Evolutionary conservation across 2,888 invertebrate genomes (phyloP).

Genomic region (Acrocera orbiculus): DNA sequence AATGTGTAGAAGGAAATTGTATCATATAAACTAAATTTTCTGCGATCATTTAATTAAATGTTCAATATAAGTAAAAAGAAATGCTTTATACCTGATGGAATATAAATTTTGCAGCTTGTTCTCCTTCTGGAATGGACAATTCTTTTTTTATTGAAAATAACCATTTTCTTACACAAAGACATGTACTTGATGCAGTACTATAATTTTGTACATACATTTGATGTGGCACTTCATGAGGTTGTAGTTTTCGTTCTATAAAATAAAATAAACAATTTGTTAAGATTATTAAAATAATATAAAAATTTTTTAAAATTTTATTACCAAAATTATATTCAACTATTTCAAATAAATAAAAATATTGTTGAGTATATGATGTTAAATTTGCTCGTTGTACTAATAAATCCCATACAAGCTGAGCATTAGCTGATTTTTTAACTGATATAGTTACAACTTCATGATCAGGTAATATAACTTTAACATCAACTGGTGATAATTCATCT

Average conservation of each 20-base stretch:
- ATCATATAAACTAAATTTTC: too few relatives aligned
- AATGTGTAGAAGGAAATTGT: too few relatives aligned
- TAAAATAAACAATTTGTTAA: background rate
- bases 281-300: too few relatives aligned
- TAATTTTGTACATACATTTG: slow-evolving; percentile 98
- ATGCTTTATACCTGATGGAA: slow-evolving; percentile 78
- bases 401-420: slow-evolving; percentile 79
- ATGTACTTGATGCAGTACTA: slow-evolving; percentile 91
- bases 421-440: slow-evolving; percentile 71
- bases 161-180: slow-evolving; percentile 78
- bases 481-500: slow-evolving; percentile 60
- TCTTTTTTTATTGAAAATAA: slow-evolving; percentile 57
- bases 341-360: slow-evolving; percentile 92
- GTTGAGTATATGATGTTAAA: slow-evolving; percentile 61
- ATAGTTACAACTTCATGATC: slow-evolving; percentile 81
- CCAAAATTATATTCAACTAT: slow-evolving; percentile 95
- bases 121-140: slow-evolving; percentile 45
- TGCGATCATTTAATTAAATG: too few relatives aligned
- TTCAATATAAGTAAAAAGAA: too few relatives aligned
- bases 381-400: slow-evolving; percentile 71
- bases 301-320: slow-evolving; percentile 31
- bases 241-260: slow-evolving; percentile 63
- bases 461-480: slow-evolving; percentile 67
- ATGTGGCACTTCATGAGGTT: slow-evolving; percentile 88
- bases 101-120: slow-evolving; percentile 64